These are phyloP conservation scores for Dromiciops gliroides DNA, from an alignment of 2,113 vertebrate species.

Conservation along the genomic window DNA sequence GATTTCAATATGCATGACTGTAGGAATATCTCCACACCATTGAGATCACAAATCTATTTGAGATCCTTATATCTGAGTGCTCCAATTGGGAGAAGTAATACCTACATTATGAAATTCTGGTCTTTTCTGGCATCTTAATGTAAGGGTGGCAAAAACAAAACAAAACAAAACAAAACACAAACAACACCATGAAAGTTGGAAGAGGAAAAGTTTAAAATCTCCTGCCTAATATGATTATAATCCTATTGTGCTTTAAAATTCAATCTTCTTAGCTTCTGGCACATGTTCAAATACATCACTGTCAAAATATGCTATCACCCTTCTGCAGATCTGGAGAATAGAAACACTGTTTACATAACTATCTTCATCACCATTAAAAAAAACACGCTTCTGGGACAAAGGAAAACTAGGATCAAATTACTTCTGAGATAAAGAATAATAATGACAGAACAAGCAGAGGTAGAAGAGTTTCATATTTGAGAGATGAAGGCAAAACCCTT, in stretches of 20 bases:
- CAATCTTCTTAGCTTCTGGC: background rate
- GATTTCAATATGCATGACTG: background rate
- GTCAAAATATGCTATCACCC: background rate
- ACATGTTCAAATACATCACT: background rate
- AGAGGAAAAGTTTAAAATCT: background rate
- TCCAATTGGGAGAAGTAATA: background rate
- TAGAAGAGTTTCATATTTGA: background rate
- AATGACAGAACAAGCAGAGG: background rate
- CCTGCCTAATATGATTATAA: background rate
- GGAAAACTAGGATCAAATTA: background rate
- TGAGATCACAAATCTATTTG: background rate
- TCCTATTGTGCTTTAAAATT: background rate
- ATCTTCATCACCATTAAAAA: background rate
- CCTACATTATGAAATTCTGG: background rate
- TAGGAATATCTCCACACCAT: background rate
- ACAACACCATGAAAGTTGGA: too few species aligned
- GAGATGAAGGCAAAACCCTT: background rate
- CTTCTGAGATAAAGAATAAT: background rate
- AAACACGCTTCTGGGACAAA: background rate
- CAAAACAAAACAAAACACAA: too few species aligned
- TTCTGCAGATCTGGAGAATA: background rate
- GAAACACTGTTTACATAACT: background rate
- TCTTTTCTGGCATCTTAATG: background rate
- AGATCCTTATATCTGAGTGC: background rate
- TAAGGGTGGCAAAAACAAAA: background rate